These are phyloP conservation scores for Caradrina clavipalpis DNA, from an alignment of 2,888 invertebrate genomes.

Conservation along the genomic window DNA sequence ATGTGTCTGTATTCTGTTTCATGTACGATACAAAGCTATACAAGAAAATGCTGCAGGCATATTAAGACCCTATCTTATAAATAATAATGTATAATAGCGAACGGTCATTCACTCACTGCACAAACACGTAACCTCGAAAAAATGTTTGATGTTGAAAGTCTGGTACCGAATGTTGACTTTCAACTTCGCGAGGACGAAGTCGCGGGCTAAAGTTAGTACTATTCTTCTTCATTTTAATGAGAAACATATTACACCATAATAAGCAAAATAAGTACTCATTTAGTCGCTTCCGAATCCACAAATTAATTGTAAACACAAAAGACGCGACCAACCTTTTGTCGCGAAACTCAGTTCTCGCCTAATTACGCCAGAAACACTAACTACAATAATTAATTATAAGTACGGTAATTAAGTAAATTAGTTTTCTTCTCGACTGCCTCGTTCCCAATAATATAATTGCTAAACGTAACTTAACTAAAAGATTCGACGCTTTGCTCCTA, in stretches of 20 bases:
- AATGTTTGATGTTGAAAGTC: no score
- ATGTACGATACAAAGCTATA: neutral
- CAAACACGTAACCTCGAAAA: no score
- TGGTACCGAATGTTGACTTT: no score
- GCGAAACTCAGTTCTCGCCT: conserved; percentile 21
- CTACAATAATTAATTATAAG: conserved; percentile 49
- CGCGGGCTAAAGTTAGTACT: no score
- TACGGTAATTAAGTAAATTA: conserved; percentile 36
- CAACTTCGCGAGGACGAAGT: no score
- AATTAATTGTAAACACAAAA: conserved; percentile 53
- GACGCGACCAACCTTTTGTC: conserved; percentile 41
- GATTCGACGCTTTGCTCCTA: neutral
- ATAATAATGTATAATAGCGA: no score
- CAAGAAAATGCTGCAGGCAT: neutral
- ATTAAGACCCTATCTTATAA: neutral
- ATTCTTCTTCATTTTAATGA: neutral
- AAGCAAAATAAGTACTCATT: conserved; percentile 5
- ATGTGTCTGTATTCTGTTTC: conserved; percentile 5
- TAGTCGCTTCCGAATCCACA: neutral
- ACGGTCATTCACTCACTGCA: no score
- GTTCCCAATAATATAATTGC: conserved; percentile 17
- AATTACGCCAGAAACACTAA: conserved; percentile 46
- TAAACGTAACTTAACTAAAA: neutral
- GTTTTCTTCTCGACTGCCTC: conserved; percentile 18
- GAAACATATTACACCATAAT: neutral